A percentile compares a stretch with the other conserved stretches of the same genome.
Evolutionary conservation across 2,888 invertebrate species (phyloP).

Genomic region (Abscondita cerata): DNA sequence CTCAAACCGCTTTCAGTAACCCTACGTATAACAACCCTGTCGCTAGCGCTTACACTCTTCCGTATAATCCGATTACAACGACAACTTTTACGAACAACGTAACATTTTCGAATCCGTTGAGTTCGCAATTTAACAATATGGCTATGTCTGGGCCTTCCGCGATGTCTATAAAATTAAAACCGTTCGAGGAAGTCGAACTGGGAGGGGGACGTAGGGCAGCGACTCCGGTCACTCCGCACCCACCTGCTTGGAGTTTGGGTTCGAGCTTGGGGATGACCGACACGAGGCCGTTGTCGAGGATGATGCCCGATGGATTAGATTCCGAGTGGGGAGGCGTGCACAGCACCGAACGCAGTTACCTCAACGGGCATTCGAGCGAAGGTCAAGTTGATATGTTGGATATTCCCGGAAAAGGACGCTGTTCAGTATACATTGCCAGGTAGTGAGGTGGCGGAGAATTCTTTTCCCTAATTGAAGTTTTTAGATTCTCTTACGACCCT

Average conservation of each 20-base stretch:
- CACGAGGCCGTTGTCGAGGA: slow-evolving; percentile 41
- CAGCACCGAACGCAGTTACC: slow-evolving; percentile 51
- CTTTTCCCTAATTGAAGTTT: not conserved
- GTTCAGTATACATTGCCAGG: slow-evolving; percentile 91
- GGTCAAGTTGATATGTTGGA: slow-evolving; percentile 90
- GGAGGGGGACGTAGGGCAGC: slow-evolving; percentile 58
- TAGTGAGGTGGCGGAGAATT: too few relatives aligned
- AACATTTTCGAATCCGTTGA: slow-evolving; percentile 72
- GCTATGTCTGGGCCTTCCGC: slow-evolving; percentile 58
- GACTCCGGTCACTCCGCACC: slow-evolving; percentile 57
- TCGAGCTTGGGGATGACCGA: slow-evolving; percentile 51
- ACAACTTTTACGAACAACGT: slow-evolving; percentile 58
- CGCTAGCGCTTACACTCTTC: slow-evolving; percentile 56
- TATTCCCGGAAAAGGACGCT: slow-evolving; percentile 91
- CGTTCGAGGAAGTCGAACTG: slow-evolving; percentile 75
- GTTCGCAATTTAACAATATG: slow-evolving; percentile 65
- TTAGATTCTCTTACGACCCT: slow-evolving; percentile 58
- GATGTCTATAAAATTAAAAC: slow-evolving; percentile 73
- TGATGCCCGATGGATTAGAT: slow-evolving; percentile 57
- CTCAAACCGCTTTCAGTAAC: slow-evolving; percentile 60
- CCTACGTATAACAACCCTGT: slow-evolving; percentile 62
- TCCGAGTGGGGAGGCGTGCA: slow-evolving; percentile 56
- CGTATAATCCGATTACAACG: slow-evolving; percentile 53
- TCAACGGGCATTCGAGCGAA: slow-evolving; percentile 64
- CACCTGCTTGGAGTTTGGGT: slow-evolving; percentile 50